A percentile compares a stretch with the other conserved stretches of the same genome.
phyloP scores from a whole-genome alignment of 2,888 invertebrate species.

The Alitta virens region DNA sequence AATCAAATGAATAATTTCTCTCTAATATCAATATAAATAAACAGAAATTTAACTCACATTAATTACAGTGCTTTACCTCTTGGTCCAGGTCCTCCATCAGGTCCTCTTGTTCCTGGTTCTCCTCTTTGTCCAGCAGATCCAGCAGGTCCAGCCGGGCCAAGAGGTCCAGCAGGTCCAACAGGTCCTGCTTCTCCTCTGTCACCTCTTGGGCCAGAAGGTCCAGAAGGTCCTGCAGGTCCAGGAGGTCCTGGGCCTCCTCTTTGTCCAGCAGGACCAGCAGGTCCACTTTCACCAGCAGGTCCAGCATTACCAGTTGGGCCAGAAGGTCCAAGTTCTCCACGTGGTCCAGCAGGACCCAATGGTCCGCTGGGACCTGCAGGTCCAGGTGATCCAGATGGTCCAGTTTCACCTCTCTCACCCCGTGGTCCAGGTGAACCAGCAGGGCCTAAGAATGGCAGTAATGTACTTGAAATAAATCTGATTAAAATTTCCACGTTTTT shows the following conservation, averaged over 20 bases:
- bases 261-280: slow-evolving; percentile 11
- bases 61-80: too few relatives aligned
- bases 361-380: not conserved
- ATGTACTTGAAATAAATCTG: too few relatives aligned
- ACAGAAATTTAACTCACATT: not conserved
- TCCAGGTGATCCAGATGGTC: slow-evolving; percentile 10
- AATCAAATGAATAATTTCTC: not conserved
- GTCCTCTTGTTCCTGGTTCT: slow-evolving; percentile 6
- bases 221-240: slow-evolving; percentile 12
- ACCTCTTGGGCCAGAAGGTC: slow-evolving; percentile 3
- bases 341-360: slow-evolving; percentile 1
- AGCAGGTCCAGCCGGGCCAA: slow-evolving; percentile 6
- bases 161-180: not conserved
- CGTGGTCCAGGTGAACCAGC: slow-evolving; percentile 4
- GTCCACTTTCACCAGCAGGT: slow-evolving; percentile 12
- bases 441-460: not conserved
- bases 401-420: slow-evolving; percentile 40
- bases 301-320: slow-evolving; percentile 23
- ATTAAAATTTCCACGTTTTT: too few relatives aligned
- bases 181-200: not conserved
- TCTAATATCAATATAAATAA: not conserved
- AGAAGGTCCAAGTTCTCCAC: slow-evolving; percentile 10
- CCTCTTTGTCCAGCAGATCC: slow-evolving; percentile 7
- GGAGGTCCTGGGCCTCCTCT: slow-evolving; percentile 8
- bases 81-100: slow-evolving; percentile 1